These are phyloP conservation scores for Borostomias antarcticus DNA, from an alignment of 2,797 vertebrate genomes.

Conservation along the genomic window DNA sequence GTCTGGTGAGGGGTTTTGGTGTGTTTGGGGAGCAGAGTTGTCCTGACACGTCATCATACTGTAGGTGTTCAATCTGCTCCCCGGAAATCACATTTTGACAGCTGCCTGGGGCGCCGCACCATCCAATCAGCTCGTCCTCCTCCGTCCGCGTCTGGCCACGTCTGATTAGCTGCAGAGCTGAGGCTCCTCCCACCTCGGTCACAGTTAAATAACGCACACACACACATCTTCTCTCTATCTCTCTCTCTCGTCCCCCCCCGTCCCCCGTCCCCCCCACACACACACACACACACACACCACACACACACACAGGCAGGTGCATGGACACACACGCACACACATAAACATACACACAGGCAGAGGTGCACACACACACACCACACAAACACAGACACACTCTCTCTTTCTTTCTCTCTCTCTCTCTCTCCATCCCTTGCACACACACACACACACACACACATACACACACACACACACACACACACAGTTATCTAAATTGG, in stretches of 20 bases:
- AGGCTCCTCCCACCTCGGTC: constrained; percentile 43
- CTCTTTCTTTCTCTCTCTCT: no score
- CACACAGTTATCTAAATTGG: neutral
- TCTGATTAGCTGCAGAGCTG: constrained; percentile 55
- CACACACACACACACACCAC: constrained; percentile 36
- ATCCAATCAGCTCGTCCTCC: constrained; percentile 47
- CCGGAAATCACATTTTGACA: constrained; percentile 60
- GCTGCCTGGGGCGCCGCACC: constrained; percentile 58
- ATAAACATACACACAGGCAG: constrained; percentile 9
- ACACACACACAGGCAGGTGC: constrained; percentile 9
- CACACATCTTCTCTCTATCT: no score
- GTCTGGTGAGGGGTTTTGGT: constrained; percentile 46
- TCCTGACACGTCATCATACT: constrained; percentile 35
- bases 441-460: constrained; percentile 7
- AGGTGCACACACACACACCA: neutral
- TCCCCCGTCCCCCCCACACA: no score
- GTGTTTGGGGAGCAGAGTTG: constrained; percentile 50
- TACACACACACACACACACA: constrained; percentile 7
- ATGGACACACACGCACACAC: constrained; percentile 23
- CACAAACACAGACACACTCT: constrained; percentile 5
- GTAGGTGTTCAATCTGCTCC: constrained; percentile 49
- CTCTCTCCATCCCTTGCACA: no score
- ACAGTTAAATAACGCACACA: constrained; percentile 45
- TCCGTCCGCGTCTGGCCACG: constrained; percentile 35
- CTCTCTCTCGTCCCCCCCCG: no score